A percentile compares a stretch with the other conserved stretches of the same genome.
These are phyloP conservation scores for Grammomys dolichurus DNA, from an alignment of 2,113 vertebrate species.

Conservation along the genomic window DNA sequence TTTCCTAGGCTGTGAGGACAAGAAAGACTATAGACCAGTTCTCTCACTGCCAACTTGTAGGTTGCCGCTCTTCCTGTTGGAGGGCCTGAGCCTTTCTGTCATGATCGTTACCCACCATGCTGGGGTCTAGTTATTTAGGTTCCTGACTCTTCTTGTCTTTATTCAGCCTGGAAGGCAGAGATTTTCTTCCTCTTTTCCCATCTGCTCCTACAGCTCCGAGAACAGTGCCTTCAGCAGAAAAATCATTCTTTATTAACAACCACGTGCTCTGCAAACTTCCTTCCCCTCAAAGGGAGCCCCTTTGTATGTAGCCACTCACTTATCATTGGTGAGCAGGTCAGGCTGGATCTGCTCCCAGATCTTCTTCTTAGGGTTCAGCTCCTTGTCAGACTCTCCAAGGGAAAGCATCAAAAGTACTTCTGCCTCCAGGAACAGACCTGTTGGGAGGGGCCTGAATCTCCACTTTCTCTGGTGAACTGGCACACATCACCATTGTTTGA, in stretches of 20 bases:
- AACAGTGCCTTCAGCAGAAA: neutral
- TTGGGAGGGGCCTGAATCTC: conserved; percentile 93
- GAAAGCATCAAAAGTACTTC: conserved; percentile 92
- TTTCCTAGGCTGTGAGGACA: neutral
- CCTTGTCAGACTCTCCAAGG: conserved; percentile 96
- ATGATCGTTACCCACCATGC: no score
- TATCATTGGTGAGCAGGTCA: conserved; percentile 92
- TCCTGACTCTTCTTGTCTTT: neutral
- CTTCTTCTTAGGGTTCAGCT: conserved; percentile 99
- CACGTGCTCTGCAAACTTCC: conserved; percentile 83
- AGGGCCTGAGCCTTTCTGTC: neutral
- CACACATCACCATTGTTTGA: conserved; percentile 96
- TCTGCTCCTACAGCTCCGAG: neutral
- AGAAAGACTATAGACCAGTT: neutral
- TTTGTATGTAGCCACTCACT: conserved; percentile 95
- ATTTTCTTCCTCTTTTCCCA: neutral
- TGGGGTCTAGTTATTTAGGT: neutral
- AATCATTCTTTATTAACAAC: neutral
- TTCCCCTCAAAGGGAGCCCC: conserved; percentile 94
- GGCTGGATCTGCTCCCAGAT: conserved; percentile 98
- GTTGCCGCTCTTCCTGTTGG: neutral
- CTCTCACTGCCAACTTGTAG: neutral
- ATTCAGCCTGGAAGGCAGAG: neutral
- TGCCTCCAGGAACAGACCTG: conserved; percentile 92
- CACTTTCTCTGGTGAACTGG: conserved; percentile 94